Base-by-base conservation (phyloP, 2,888 invertebrate genomes). In the Drosophila recens region DNA sequence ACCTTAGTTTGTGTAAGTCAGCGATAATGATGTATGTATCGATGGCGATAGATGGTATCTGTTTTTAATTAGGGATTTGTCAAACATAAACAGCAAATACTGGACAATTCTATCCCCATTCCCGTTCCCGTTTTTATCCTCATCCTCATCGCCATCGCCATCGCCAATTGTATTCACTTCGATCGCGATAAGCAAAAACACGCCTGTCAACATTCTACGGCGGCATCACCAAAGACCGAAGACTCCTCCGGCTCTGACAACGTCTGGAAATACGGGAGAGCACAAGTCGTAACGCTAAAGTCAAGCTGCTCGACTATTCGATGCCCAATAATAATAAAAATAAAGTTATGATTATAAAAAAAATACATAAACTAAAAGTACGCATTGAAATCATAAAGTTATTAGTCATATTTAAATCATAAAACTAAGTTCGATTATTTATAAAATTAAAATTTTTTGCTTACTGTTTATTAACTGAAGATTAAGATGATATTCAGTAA, bases 21-120 rank as follows among this genome's bases (percentile, higher is more conserved):
- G 1, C 27, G 45, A 45, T 23, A 34, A 34, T 56, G 56, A 56
- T 36, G 10, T n/a, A n/a, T n/a, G n/a, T n/a, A 36, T 36, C 17
- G n/a, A 3, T 27, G 30, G 2, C 23, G 51, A 61, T 51, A 61
- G 20, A 8, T 20, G 56, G 34, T 75, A 67, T 72, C 67, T 59
- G 23, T 67, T 84, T 84, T 82, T 88, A 88, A 86, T 88, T 88
- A 86, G 79, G 87, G 86, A 86, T 86, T 86, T 86, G 87, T 78
- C 68, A 72, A 72, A 80, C 65, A 78, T 58, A 53, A 67, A 76
- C 61, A 49, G 42, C 65, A 75, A 70, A 75, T 56, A 72, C n/a
- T 34, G 58, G 64, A 74, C 64, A 76, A 76, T 48, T 77, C 17
- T 15, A 48, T 30, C 10, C 10, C 33, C 51, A 33, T 20, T 6